Conservation (phyloP, 2,113 vertebrate genomes). For the Poeciliopsis prolifica region DNA sequence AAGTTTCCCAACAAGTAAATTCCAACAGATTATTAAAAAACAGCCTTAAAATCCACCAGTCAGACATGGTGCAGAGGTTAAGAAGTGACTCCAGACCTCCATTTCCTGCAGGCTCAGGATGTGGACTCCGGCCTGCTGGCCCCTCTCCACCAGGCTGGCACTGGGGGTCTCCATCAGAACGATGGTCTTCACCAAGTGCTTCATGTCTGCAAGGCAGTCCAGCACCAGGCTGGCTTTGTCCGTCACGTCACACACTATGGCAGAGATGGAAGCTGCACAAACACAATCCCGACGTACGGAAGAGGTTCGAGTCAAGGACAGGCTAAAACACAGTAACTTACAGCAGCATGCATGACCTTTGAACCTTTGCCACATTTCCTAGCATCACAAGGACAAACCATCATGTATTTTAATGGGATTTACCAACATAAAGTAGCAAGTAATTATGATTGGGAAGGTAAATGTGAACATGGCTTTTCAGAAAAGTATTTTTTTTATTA, state of each 20-base stretch:
- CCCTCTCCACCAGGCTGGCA: constrained; percentile 78
- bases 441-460: too few species aligned
- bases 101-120: constrained; percentile 84
- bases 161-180: constrained; percentile 87
- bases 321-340: background rate
- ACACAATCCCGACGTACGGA: background rate
- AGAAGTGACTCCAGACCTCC: constrained; percentile 76
- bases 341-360: too few species aligned
- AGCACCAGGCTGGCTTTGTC: constrained; percentile 86
- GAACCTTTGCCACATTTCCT: too few species aligned
- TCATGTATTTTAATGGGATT: too few species aligned
- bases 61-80: background rate
- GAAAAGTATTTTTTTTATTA: too few species aligned
- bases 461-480: too few species aligned
- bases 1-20: background rate
- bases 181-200: constrained; percentile 81
- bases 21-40: too few species aligned
- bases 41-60: too few species aligned
- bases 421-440: too few species aligned
- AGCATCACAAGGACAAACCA: too few species aligned
- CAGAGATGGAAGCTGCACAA: constrained; percentile 81
- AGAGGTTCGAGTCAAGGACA: background rate
- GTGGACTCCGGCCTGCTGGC: constrained; percentile 82
- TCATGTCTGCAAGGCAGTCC: constrained; percentile 76
- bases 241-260: constrained; percentile 87